Conservation (phyloP, 2,888 invertebrate species). For the Aromia moschata region DNA sequence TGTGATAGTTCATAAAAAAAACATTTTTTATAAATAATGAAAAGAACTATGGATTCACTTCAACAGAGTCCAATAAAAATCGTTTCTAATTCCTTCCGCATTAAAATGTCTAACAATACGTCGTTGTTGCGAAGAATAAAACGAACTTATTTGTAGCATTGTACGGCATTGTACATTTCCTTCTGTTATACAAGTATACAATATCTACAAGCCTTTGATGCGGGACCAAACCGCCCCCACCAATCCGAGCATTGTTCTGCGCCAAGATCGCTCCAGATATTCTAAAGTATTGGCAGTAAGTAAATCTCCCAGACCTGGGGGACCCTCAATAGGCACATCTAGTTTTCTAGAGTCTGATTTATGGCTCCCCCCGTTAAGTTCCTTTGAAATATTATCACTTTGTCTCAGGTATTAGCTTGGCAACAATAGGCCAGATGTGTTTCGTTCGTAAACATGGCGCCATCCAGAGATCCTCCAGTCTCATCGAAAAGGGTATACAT, state of each 20-base stretch:
- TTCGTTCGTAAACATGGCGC: too few relatives aligned
- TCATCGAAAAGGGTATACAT: too few relatives aligned
- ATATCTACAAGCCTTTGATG: neutral
- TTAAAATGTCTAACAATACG: too few relatives aligned
- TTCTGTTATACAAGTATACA: neutral
- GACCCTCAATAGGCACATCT: slow-evolving; percentile 15
- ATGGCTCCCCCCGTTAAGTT: slow-evolving; percentile 5
- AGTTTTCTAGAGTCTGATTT: slow-evolving; percentile 20
- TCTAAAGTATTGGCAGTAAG: slow-evolving; percentile 12
- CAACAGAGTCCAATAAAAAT: too few relatives aligned
- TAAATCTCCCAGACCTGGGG: slow-evolving; percentile 11
- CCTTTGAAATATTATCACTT: slow-evolving; percentile 2
- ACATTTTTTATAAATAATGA: too few relatives aligned
- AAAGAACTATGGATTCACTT: too few relatives aligned
- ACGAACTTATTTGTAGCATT: neutral
- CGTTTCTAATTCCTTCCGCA: too few relatives aligned
- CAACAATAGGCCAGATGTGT: neutral
- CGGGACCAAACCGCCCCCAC: neutral
- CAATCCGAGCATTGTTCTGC: neutral
- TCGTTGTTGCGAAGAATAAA: too few relatives aligned
- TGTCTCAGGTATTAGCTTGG: neutral
- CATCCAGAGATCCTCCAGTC: too few relatives aligned
- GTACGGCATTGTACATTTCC: neutral
- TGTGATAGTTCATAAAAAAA: too few relatives aligned
- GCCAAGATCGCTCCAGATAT: neutral